Conservation (phyloP, 2,113 vertebrate genomes). For the Podiceps cristatus region DNA sequence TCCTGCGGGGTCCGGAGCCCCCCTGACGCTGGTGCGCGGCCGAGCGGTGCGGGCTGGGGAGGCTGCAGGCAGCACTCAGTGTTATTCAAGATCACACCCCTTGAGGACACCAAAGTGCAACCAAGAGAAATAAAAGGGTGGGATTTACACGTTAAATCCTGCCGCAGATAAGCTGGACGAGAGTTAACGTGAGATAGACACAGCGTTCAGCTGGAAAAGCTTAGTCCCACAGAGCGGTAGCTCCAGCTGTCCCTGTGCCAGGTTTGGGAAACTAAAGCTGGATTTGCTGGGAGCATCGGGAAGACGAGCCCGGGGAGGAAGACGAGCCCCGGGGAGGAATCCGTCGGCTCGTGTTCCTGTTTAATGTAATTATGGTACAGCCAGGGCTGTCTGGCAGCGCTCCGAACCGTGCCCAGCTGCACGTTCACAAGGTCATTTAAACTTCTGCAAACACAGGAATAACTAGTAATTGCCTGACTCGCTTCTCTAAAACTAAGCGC, state of each 20-base stretch:
- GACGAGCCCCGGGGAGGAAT: not conserved
- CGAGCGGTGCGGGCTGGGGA: not conserved
- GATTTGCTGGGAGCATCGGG: not conserved
- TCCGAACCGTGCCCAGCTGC: conserved; percentile 41
- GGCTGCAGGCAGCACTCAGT: not conserved
- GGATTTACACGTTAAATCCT: not conserved
- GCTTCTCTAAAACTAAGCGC: not conserved
- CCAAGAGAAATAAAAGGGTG: not conserved
- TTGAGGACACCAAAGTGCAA: not conserved
- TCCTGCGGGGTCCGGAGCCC: not conserved
- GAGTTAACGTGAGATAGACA: not conserved
- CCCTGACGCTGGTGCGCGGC: rapidly evolving
- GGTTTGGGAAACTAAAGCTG: not conserved
- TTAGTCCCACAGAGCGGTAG: not conserved
- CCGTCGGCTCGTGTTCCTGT: not conserved
- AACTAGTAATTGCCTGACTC: not conserved
- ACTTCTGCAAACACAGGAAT: not conserved
- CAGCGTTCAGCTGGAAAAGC: not conserved
- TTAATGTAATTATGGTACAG: conserved; percentile 29
- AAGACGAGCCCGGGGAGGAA: not conserved
- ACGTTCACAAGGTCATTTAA: conserved; percentile 40
- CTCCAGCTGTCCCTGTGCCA: conserved; percentile 9
- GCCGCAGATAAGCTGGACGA: not conserved
- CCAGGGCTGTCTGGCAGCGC: not conserved
- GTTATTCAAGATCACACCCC: not conserved